Conservation (phyloP, 2,888 invertebrate species). For the Zaprionus obscuricornis region DNA sequence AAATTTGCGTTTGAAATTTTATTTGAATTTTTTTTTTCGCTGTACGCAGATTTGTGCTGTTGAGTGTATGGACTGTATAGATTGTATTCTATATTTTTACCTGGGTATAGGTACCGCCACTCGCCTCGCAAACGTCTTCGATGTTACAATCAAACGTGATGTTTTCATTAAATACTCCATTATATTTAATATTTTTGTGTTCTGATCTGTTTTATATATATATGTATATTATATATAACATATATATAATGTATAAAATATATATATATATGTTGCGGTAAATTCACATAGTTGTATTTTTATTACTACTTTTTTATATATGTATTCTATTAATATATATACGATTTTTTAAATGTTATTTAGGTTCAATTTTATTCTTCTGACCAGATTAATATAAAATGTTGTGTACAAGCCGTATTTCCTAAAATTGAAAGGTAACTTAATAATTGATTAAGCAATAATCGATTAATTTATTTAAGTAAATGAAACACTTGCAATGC, state of each 20-base stretch:
- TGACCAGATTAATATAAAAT: conserved; percentile 54
- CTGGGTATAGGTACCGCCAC: conserved; percentile 83
- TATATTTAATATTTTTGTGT: conserved; percentile 5
- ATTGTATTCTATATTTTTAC: conserved; percentile 67
- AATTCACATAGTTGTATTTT: too few relatives aligned
- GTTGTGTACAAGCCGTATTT: conserved; percentile 79
- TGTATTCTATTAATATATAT: conserved; percentile 8
- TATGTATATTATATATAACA: conserved; percentile 2
- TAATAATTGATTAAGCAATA: conserved; percentile 21
- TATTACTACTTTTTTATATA: conserved; percentile 4
- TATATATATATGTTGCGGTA: too few relatives aligned
- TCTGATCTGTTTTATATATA: not conserved
- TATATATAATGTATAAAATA: conserved; percentile 7
- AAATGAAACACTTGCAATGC: conserved; percentile 58
- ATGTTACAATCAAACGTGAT: conserved; percentile 81
- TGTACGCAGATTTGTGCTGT: too few relatives aligned
- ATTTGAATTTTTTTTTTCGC: too few relatives aligned
- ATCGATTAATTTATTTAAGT: conserved; percentile 9
- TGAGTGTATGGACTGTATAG: conserved; percentile 15
- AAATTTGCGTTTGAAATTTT: too few relatives aligned
- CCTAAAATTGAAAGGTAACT: conserved; percentile 70
- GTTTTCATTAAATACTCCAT: conserved; percentile 83
- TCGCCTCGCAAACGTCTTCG: conserved; percentile 82
- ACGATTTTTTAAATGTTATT: conserved; percentile 11
- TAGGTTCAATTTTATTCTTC: conserved; percentile 17